Conservation (phyloP, 35 echinoderm and acorn worm genomes). For the Lytechinus variegatus region DNA sequence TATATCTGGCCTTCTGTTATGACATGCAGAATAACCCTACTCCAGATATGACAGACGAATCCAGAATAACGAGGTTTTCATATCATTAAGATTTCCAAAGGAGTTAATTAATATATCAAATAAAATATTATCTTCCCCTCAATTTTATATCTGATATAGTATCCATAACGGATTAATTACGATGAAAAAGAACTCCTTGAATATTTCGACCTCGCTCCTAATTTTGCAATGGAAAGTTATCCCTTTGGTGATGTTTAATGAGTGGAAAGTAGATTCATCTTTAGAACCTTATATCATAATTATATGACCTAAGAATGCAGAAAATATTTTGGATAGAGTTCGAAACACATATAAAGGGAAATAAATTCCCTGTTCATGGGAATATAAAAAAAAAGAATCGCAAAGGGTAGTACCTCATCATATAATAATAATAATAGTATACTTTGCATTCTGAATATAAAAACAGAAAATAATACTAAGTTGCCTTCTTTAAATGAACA, state of each 20-base stretch:
- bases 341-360: too few species aligned
- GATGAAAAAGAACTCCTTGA: neutral
- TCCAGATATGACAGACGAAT: neutral
- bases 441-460: too few species aligned
- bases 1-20: too few species aligned
- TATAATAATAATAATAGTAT: too few species aligned
- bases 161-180: neutral
- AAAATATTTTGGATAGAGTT: too few species aligned
- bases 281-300: neutral
- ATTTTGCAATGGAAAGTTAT: neutral
- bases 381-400: too few species aligned
- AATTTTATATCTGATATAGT: neutral
- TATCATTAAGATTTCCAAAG: neutral
- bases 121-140: neutral
- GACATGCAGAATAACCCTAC: neutral
- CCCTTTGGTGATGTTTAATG: neutral
- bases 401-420: too few species aligned
- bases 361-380: too few species aligned
- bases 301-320: too few species aligned
- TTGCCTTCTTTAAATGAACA: too few species aligned
- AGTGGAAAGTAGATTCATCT: neutral
- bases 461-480: too few species aligned
- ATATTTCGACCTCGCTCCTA: neutral
- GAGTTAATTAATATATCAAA: neutral
- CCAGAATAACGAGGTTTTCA: neutral